Conservation (phyloP, 2,888 invertebrate genomes). For the Alentia gelatinosa region DNA sequence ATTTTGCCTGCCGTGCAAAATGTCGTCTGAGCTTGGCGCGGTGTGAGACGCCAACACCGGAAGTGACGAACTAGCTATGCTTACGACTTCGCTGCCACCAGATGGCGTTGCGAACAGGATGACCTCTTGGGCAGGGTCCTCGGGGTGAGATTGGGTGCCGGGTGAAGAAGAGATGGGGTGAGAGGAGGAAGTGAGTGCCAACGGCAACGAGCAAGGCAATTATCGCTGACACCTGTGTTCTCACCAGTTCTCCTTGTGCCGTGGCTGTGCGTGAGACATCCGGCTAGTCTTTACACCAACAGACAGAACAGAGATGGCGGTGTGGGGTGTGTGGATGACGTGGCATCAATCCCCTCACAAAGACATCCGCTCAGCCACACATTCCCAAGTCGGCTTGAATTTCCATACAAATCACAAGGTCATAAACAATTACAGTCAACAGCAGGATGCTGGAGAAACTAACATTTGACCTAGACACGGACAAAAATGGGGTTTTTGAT, state of each 20-base stretch:
- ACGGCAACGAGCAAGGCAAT: slow-evolving; percentile 15
- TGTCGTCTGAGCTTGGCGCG: not conserved
- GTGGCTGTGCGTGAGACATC: not conserved
- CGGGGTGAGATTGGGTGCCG: not conserved
- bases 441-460: too few relatives aligned
- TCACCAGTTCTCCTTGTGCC: slow-evolving; percentile 25
- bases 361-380: too few relatives aligned
- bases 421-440: too few relatives aligned
- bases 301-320: not conserved
- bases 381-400: too few relatives aligned
- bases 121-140: not conserved
- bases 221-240: slow-evolving; percentile 36
- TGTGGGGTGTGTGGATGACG: slow-evolving; percentile 15
- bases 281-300: not conserved
- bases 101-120: not conserved
- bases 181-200: slow-evolving; percentile 44
- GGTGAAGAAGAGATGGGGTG: not conserved
- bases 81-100: not conserved
- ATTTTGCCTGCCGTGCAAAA: not conserved
- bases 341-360: not conserved
- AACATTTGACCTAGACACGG: not conserved
- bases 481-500: not conserved
- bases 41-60: not conserved
- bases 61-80: not conserved
- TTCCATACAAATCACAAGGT: too few relatives aligned